phyloP scores from a whole-genome alignment of 2,113 vertebrate species.

The Ranitomeya variabilis region DNA sequence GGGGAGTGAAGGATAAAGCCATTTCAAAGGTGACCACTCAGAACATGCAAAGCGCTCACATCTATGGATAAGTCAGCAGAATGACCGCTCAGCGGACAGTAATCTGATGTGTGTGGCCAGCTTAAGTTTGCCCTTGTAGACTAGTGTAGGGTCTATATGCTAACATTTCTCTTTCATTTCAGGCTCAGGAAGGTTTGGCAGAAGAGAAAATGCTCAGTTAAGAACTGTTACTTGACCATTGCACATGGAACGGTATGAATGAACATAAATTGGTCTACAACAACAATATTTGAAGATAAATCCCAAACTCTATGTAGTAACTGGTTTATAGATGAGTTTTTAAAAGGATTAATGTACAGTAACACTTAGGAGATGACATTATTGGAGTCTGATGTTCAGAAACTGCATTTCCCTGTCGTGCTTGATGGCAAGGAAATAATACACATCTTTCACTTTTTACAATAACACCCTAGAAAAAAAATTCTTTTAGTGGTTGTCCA shows the following conservation, averaged over 20 bases:
- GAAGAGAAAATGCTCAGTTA: constrained; percentile 73
- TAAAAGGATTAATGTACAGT: background rate
- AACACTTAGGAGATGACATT: background rate
- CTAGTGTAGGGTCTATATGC: background rate
- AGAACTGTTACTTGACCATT: constrained; percentile 75
- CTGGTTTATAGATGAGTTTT: background rate
- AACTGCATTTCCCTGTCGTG: background rate
- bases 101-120: too few relatives aligned
- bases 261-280: background rate
- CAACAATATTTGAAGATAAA: background rate
- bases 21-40: too few relatives aligned
- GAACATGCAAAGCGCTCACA: too few relatives aligned
- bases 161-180: constrained; percentile 30
- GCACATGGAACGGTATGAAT: constrained; percentile 71
- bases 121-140: too few relatives aligned
- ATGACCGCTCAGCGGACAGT: too few relatives aligned
- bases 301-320: background rate
- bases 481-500: background rate
- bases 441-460: background rate
- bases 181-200: constrained; percentile 77
- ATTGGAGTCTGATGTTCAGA: background rate
- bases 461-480: background rate
- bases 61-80: too few relatives aligned
- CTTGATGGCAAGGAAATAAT: background rate
- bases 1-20: too few relatives aligned